Evolutionary conservation across 2,113 vertebrate species (phyloP).

Genomic region (Pygoscelis antarcticus): DNA sequence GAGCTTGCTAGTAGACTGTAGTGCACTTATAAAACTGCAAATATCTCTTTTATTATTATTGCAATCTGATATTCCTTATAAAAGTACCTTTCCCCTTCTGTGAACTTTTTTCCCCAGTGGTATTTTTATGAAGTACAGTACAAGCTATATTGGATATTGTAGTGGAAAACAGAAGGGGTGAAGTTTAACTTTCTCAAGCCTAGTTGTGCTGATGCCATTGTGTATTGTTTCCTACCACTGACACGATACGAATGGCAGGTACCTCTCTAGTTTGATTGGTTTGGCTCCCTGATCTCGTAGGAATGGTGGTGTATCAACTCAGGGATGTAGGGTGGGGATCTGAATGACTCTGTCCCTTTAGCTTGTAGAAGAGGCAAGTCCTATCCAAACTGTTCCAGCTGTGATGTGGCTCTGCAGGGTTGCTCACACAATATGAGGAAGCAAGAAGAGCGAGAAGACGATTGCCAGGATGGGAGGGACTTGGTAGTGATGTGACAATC

Average conservation of each 20-base stretch:
- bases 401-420: neutral
- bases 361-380: slow-evolving; percentile 23
- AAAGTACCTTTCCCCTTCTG: neutral
- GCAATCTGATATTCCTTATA: no score
- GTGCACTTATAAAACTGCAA: neutral
- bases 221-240: neutral
- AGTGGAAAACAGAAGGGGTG: neutral
- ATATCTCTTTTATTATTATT: neutral
- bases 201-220: neutral
- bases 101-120: neutral
- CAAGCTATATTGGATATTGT: neutral
- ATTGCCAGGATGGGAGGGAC: neutral
- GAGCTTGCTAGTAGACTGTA: neutral
- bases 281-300: neutral
- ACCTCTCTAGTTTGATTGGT: neutral
- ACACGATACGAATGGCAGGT: fast-evolving
- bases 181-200: neutral
- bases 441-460: slow-evolving; percentile 15
- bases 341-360: neutral
- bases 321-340: neutral
- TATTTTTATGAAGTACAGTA: neutral
- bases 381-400: slow-evolving; percentile 15
- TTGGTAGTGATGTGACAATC: neutral
- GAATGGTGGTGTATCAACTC: neutral
- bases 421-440: slow-evolving; percentile 45